Percentiles rank a stretch among this genome's conserved stretches.
Conservation (phyloP, 2,888 invertebrate genomes). For the Tortrix viridana region DNA sequence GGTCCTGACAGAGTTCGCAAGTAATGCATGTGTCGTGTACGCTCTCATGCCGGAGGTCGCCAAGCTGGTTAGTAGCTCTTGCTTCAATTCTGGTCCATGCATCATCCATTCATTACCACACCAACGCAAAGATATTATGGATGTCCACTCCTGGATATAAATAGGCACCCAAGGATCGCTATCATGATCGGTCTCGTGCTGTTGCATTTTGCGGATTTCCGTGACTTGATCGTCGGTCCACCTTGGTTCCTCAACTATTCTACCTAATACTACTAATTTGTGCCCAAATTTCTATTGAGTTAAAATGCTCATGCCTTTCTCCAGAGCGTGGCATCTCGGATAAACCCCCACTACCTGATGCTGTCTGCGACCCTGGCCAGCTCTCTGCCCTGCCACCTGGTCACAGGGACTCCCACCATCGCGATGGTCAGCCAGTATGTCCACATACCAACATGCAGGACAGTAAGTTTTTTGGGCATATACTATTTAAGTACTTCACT, state of each 20-base stretch:
- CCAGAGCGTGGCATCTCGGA: slow-evolving; percentile 56
- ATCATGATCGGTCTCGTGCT: too few relatives aligned
- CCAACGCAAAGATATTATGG: too few relatives aligned
- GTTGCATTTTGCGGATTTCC: too few relatives aligned
- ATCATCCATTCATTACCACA: too few relatives aligned
- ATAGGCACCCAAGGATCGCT: too few relatives aligned
- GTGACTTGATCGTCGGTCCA: too few relatives aligned
- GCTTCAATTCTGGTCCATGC: too few relatives aligned
- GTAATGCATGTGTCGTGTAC: slow-evolving; percentile 55
- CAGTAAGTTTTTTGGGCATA: slow-evolving; percentile 50
- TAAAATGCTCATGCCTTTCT: not conserved
- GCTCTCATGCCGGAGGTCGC: slow-evolving; percentile 59
- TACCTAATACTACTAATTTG: too few relatives aligned
- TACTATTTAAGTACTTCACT: too few relatives aligned
- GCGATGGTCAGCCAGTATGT: slow-evolving; percentile 66
- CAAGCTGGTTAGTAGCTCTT: slow-evolving; percentile 54
- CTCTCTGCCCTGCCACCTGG: slow-evolving; percentile 64
- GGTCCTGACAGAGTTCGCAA: slow-evolving; percentile 61
- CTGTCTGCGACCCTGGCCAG: slow-evolving; percentile 60
- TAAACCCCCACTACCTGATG: slow-evolving; percentile 69
- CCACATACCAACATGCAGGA: slow-evolving; percentile 63
- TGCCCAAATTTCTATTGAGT: not conserved
- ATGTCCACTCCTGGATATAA: too few relatives aligned
- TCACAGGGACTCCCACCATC: slow-evolving; percentile 59
- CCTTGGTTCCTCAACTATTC: too few relatives aligned